phyloP scores from a whole-genome alignment of 2,888 invertebrate genomes.

The Plebejus melissa region DNA sequence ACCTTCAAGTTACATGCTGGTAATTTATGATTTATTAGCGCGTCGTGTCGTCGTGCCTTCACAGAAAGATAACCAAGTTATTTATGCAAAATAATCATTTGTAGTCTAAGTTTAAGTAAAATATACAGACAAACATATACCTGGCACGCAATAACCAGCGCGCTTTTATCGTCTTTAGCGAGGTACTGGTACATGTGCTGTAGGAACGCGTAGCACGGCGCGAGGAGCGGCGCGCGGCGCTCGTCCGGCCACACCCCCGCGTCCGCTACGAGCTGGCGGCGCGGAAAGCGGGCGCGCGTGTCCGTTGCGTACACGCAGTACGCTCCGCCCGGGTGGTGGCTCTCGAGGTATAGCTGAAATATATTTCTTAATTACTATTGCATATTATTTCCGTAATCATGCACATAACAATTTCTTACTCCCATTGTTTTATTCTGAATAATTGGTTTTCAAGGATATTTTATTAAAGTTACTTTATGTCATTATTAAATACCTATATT shows the following conservation, averaged over 20 bases:
- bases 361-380: not conserved
- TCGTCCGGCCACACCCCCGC: slow-evolving; percentile 81
- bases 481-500: too few species aligned
- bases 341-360: slow-evolving; percentile 83
- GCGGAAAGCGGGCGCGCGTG: slow-evolving; percentile 77
- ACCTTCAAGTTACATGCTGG: too few species aligned
- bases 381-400: too few species aligned
- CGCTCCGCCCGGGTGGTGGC: slow-evolving; percentile 85
- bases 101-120: too few species aligned
- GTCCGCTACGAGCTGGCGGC: slow-evolving; percentile 79
- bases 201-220: slow-evolving; percentile 89
- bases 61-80: too few species aligned
- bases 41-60: too few species aligned
- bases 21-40: too few species aligned
- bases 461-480: too few species aligned
- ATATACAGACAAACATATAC: slow-evolving; percentile 62
- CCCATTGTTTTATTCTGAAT: too few species aligned
- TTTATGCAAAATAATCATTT: too few species aligned
- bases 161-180: slow-evolving; percentile 88
- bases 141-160: slow-evolving; percentile 90
- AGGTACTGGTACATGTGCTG: slow-evolving; percentile 94
- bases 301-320: slow-evolving; percentile 91
- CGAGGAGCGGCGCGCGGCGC: slow-evolving; percentile 87
- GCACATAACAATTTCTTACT: too few species aligned
- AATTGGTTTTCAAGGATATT: too few species aligned